These are phyloP conservation scores for Anguilla marmorata DNA, from an alignment of 2,797 vertebrate species.

Conservation along the genomic window DNA sequence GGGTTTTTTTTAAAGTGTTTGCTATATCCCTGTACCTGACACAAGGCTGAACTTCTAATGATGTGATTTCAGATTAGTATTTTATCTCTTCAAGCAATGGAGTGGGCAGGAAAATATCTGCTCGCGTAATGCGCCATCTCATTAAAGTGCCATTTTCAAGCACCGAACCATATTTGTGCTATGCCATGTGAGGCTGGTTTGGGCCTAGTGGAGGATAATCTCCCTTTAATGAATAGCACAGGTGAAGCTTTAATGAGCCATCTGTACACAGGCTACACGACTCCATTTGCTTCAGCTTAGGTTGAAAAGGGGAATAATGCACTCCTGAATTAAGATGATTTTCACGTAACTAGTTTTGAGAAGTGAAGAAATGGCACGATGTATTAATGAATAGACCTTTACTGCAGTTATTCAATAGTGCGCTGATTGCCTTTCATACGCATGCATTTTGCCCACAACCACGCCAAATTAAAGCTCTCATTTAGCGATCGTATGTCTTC, in stretches of 20 bases:
- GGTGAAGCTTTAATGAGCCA: slow-evolving; percentile 27
- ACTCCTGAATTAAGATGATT: slow-evolving; percentile 30
- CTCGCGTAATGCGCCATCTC: not conserved
- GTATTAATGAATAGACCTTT: slow-evolving; percentile 5
- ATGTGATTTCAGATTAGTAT: slow-evolving; percentile 6
- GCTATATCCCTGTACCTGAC: not conserved
- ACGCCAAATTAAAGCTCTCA: slow-evolving; percentile 1
- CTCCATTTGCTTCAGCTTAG: slow-evolving; percentile 26
- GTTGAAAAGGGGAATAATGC: slow-evolving; percentile 13
- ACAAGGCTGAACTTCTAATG: not conserved
- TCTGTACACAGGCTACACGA: slow-evolving; percentile 27
- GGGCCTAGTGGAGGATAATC: slow-evolving; percentile 24
- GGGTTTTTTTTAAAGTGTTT: not conserved
- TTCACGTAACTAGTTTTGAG: slow-evolving; percentile 12
- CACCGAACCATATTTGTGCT: not conserved
- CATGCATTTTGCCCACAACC: slow-evolving; percentile 6
- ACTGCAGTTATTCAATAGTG: slow-evolving; percentile 23
- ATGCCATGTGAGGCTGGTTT: not conserved
- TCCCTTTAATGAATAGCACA: slow-evolving; percentile 36
- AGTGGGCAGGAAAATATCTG: slow-evolving; percentile 9
- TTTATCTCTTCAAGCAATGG: not conserved
- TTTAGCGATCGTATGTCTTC: not conserved
- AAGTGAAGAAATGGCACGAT: not conserved
- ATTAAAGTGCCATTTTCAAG: not conserved
- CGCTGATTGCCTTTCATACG: slow-evolving; percentile 25